Evolutionary conservation across 2,113 vertebrate genomes (phyloP).

Genomic region (Neotragus pygmaeus): DNA sequence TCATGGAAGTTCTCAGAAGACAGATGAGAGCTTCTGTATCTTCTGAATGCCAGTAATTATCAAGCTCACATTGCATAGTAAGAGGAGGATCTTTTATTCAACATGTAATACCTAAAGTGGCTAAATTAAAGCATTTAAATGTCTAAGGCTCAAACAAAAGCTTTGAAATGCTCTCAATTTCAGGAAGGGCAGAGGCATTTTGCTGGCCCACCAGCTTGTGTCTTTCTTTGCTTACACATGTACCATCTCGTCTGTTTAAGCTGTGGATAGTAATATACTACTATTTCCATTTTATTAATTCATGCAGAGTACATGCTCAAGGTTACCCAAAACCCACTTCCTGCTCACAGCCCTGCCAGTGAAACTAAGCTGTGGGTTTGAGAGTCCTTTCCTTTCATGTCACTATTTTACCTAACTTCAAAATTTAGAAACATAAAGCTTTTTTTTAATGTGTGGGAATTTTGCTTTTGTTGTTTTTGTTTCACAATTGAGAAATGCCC

Average conservation of each 20-base stretch:
- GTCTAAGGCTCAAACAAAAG: background rate
- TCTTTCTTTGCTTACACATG: background rate
- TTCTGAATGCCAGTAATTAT: background rate
- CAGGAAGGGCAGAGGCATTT: background rate
- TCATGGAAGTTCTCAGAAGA: background rate
- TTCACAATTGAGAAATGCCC: background rate
- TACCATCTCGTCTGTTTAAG: background rate
- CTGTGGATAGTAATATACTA: background rate
- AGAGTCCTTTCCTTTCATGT: background rate
- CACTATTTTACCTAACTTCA: background rate
- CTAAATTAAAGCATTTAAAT: background rate
- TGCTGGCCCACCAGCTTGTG: background rate
- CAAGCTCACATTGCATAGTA: background rate
- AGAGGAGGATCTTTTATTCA: background rate
- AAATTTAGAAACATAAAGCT: background rate
- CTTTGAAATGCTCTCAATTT: background rate
- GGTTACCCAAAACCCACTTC: background rate
- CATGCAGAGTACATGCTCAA: background rate
- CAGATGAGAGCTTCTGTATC: background rate
- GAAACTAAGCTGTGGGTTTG: background rate
- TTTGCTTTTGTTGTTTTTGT: background rate
- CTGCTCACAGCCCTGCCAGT: background rate
- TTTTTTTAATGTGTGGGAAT: background rate
- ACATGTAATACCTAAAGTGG: background rate
- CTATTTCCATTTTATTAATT: conserved; percentile 29